Conservation (phyloP, 2,113 vertebrate genomes). For the Phaethon lepturus region DNA sequence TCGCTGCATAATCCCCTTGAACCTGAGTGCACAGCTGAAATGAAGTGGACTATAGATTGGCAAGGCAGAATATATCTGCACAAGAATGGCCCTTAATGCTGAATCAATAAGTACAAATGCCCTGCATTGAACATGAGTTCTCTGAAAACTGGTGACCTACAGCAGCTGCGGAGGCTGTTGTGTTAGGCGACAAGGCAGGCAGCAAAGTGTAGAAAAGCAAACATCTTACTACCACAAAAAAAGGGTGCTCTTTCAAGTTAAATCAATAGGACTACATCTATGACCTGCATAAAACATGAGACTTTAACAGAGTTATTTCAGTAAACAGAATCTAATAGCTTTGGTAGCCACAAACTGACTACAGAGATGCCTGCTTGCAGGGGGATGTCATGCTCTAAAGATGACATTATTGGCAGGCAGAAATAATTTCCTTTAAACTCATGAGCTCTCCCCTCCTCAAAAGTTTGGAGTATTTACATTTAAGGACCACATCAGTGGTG, state of each 20-base stretch:
- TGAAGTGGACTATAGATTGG: background rate
- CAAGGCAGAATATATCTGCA: background rate
- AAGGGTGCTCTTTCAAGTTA: background rate
- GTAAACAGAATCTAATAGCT: constrained; percentile 8
- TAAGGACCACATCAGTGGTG: background rate
- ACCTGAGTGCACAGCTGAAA: background rate
- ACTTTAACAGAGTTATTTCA: constrained; percentile 31
- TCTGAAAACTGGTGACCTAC: background rate
- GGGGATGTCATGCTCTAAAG: background rate
- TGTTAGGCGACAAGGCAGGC: background rate
- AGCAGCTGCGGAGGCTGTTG: background rate
- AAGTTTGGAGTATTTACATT: background rate
- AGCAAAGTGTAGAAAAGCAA: background rate
- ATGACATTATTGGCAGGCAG: background rate
- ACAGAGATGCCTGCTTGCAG: background rate
- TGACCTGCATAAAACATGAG: constrained; percentile 61
- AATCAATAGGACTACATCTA: constrained; percentile 40
- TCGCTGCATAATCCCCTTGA: background rate
- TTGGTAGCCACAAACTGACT: background rate
- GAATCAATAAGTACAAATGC: background rate
- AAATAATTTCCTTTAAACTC: background rate
- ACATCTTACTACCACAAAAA: background rate
- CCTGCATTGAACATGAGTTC: background rate
- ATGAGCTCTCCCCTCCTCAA: background rate
- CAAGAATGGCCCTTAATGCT: background rate